A percentile compares a stretch with the other conserved stretches of the same genome.
phyloP scores from a whole-genome alignment of 1,140 invertebrate genomes.

The Dermatophagoides farinae region DNA sequence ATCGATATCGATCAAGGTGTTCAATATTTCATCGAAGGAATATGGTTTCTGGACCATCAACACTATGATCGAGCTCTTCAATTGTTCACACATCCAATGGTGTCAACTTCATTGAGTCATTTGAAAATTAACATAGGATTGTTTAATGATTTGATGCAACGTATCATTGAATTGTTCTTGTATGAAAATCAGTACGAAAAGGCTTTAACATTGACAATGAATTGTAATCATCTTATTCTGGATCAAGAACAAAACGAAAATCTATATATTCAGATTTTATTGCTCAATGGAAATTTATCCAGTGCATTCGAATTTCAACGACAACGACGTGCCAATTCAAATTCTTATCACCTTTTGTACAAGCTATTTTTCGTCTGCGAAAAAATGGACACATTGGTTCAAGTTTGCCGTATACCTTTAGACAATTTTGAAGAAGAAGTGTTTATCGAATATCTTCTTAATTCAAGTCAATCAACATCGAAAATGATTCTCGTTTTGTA shows the following conservation, averaged over 20 bases:
- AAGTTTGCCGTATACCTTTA: constrained; percentile 34
- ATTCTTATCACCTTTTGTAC: constrained; percentile 25
- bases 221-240: constrained; percentile 30
- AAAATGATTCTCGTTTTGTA: constrained; percentile 31
- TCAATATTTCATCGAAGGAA: constrained; percentile 52
- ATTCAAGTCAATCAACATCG: constrained; percentile 28
- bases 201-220: constrained; percentile 33
- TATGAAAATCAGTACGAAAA: constrained; percentile 31
- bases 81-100: background rate
- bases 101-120: background rate
- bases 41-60: constrained; percentile 64
- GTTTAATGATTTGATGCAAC: constrained; percentile 23
- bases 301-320: constrained; percentile 36
- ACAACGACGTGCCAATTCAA: constrained; percentile 24
- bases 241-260: constrained; percentile 32
- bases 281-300: constrained; percentile 32
- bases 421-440: constrained; percentile 32
- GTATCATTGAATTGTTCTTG: constrained; percentile 34
- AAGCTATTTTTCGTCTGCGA: constrained; percentile 29
- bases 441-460: constrained; percentile 31
- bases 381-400: constrained; percentile 27
- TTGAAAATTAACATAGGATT: background rate
- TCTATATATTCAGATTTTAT: constrained; percentile 31
- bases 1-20: constrained; percentile 45
- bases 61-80: constrained; percentile 31